Percentiles rank a stretch among this genome's conserved stretches.
These are phyloP conservation scores for Tylochromis polylepis DNA, from an alignment of 2,113 vertebrate genomes.

Conservation along the genomic window DNA sequence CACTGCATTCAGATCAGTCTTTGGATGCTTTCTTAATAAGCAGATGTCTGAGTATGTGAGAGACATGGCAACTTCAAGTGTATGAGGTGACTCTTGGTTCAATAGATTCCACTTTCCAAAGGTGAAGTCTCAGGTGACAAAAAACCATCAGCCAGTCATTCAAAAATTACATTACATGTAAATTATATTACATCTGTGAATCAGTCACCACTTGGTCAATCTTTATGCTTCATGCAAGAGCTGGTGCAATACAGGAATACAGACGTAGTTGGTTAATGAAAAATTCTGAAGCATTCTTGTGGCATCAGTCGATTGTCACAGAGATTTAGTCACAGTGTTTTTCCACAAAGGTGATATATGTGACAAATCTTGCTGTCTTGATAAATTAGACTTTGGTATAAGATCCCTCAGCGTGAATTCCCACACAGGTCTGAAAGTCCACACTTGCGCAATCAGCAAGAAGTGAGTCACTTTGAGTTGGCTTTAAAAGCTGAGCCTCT, in stretches of 20 bases:
- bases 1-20: not conserved
- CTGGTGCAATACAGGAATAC: not conserved
- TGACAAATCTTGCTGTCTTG: not conserved
- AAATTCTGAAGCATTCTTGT: not conserved
- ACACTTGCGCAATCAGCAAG: slow-evolving; percentile 33
- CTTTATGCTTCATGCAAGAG: not conserved
- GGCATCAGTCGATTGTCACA: not conserved
- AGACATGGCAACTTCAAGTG: not conserved
- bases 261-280: not conserved
- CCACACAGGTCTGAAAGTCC: slow-evolving; percentile 2
- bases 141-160: not conserved
- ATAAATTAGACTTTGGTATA: not conserved
- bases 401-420: slow-evolving; percentile 33
- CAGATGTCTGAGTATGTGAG: not conserved
- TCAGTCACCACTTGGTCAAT: not conserved
- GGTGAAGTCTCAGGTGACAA: not conserved
- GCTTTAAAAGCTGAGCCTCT: slow-evolving; percentile 25
- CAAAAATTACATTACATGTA: not conserved
- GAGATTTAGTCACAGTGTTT: slow-evolving; percentile 8
- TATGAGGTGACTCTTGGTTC: not conserved
- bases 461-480: slow-evolving; percentile 43
- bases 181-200: not conserved
- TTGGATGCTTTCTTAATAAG: not conserved
- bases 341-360: not conserved
- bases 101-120: not conserved